Evolutionary conservation across 2,888 invertebrate species (phyloP).

Genomic region (Netelia fuscicornis): DNA sequence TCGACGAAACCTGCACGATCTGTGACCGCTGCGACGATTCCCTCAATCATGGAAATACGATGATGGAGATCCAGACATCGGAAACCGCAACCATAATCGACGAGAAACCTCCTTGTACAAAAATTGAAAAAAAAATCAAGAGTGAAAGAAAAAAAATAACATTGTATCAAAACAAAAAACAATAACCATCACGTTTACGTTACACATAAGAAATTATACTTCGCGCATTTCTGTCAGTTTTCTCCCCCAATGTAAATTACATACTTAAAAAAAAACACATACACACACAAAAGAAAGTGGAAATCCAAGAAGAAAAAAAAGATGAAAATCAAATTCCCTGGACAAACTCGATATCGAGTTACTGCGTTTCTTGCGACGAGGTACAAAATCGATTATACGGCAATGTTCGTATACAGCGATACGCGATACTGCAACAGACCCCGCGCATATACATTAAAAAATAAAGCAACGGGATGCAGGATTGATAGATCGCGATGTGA

Average conservation of each 20-base stretch:
- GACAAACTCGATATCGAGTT: not conserved
- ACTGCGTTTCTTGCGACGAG: not conserved
- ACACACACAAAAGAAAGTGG: no score
- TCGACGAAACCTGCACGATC: conserved; percentile 98
- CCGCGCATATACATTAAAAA: conserved; percentile 17
- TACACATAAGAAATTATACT: not conserved
- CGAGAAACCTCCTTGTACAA: not conserved
- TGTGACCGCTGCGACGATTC: conserved; percentile 83
- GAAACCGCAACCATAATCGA: not conserved
- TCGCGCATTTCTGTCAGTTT: no score
- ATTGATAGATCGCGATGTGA: conserved; percentile 44
- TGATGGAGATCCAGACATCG: not conserved
- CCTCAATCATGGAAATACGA: not conserved
- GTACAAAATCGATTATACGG: conserved; percentile 1
- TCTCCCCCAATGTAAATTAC: no score
- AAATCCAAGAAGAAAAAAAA: no score
- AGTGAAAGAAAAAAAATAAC: no score
- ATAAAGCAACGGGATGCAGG: conserved; percentile 30
- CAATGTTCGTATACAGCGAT: no score
- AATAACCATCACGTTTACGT: not conserved
- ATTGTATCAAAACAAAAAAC: no score
- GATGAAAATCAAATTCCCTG: no score
- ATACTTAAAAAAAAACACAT: no score
- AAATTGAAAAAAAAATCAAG: no score
- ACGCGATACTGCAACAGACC: not conserved